Conservation (phyloP, 2,888 invertebrate species). For the Rhamphomyia laevipes region DNA sequence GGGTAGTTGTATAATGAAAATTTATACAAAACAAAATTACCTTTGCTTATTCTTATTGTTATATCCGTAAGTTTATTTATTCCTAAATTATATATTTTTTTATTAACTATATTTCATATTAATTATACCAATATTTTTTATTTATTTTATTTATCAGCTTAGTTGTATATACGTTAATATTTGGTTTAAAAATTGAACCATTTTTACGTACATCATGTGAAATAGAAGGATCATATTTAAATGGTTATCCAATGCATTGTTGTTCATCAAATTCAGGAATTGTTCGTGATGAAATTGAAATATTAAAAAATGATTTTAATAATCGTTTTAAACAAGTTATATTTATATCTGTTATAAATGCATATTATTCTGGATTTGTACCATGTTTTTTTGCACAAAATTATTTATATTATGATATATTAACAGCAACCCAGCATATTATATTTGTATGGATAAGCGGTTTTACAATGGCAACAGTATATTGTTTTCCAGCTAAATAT, state of each 20-base stretch:
- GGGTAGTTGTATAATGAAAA: slow-evolving; percentile 56
- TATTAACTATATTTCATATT: background rate
- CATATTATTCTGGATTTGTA: slow-evolving; percentile 80
- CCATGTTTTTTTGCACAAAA: slow-evolving; percentile 81
- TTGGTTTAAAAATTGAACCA: slow-evolving; percentile 65
- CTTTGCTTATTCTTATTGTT: slow-evolving; percentile 72
- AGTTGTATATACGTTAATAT: slow-evolving; percentile 66
- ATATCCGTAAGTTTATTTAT: slow-evolving; percentile 69
- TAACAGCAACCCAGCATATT: slow-evolving; percentile 74
- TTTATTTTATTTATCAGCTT: slow-evolving; percentile 42
- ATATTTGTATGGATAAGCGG: slow-evolving; percentile 75
- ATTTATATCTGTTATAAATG: slow-evolving; percentile 66
- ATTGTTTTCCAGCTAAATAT: slow-evolving; percentile 53
- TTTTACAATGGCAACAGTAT: slow-evolving; percentile 64
- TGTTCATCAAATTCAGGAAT: slow-evolving; percentile 60
- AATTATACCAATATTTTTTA: background rate
- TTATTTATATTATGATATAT: slow-evolving; percentile 66
- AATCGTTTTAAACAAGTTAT: slow-evolving; percentile 78
- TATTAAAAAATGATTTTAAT: slow-evolving; percentile 78
- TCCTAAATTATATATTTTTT: background rate
- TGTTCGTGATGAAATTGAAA: slow-evolving; percentile 74
- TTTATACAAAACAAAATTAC: slow-evolving; percentile 62
- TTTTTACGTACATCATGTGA: slow-evolving; percentile 51
- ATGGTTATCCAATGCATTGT: slow-evolving; percentile 58
- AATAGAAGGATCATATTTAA: slow-evolving; percentile 35